These are phyloP conservation scores for Paratrypauchen microcephalus DNA, from an alignment of 2,797 vertebrate species.

Conservation along the genomic window DNA sequence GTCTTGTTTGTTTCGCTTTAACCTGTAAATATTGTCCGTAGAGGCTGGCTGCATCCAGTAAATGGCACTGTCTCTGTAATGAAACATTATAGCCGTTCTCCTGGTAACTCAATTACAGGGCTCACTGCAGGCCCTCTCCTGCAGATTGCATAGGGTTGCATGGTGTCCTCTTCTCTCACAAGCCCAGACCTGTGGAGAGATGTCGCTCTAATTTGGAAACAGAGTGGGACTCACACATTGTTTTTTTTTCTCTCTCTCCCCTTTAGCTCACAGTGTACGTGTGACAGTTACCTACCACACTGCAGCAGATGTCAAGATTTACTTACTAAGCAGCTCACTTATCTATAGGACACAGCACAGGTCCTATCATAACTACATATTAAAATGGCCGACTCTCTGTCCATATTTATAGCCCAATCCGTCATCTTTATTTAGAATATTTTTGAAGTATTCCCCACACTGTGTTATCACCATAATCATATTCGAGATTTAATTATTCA, in stretches of 20 bases:
- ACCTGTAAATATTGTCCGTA: slow-evolving; percentile 53
- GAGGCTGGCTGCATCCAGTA: slow-evolving; percentile 40
- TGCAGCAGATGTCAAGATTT: slow-evolving; percentile 47
- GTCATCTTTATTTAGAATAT: slow-evolving; percentile 22
- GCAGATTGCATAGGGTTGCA: slow-evolving; percentile 65
- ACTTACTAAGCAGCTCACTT: slow-evolving; percentile 43
- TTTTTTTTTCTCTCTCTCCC: slow-evolving; percentile 18
- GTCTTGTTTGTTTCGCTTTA: slow-evolving; percentile 56
- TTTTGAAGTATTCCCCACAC: not conserved
- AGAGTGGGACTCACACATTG: slow-evolving; percentile 50
- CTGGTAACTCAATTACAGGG: slow-evolving; percentile 52
- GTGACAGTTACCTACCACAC: slow-evolving; percentile 46
- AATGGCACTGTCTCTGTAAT: slow-evolving; percentile 56
- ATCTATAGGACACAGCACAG: slow-evolving; percentile 47
- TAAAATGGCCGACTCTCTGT: slow-evolving; percentile 9
- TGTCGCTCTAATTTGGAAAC: slow-evolving; percentile 69
- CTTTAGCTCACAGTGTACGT: slow-evolving; percentile 31
- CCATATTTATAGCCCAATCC: slow-evolving; percentile 17
- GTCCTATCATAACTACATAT: slow-evolving; percentile 25
- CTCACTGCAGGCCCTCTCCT: slow-evolving; percentile 43
- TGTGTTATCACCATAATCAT: slow-evolving; percentile 5
- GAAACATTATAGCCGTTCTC: slow-evolving; percentile 58
- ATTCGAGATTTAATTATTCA: slow-evolving; percentile 9
- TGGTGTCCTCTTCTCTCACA: slow-evolving; percentile 58
- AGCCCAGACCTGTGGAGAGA: slow-evolving; percentile 54